Percentiles rank a stretch among this genome's conserved stretches.
Evolutionary conservation across 2,888 invertebrate species (phyloP).

Genomic region (Oligia fasciuncula): DNA sequence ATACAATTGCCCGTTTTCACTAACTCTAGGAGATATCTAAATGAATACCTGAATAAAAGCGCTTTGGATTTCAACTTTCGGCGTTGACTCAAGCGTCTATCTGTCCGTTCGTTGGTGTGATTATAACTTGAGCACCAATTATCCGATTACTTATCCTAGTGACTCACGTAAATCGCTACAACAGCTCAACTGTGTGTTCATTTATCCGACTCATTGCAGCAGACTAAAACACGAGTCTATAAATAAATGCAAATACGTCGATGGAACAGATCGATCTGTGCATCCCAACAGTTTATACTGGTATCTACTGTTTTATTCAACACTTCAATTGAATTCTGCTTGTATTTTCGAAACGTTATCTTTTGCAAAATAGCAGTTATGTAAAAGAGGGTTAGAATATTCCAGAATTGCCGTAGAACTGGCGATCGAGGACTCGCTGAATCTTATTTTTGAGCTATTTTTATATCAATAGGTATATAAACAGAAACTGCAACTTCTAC

Average conservation of each 20-base stretch:
- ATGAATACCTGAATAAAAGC: background rate
- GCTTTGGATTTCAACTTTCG: background rate
- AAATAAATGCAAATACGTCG: slow-evolving; percentile 43
- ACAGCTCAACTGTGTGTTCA: background rate
- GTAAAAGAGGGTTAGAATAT: background rate
- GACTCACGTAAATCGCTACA: too few relatives aligned
- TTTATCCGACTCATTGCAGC: background rate
- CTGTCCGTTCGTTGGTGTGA: background rate
- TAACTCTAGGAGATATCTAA: background rate
- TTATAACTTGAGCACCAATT: background rate
- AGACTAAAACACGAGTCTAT: slow-evolving; percentile 20
- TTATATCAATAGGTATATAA: background rate
- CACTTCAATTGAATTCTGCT: slow-evolving; percentile 15
- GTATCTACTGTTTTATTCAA: slow-evolving; percentile 42
- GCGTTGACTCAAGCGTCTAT: background rate
- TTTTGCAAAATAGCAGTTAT: background rate
- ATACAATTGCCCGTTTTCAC: background rate
- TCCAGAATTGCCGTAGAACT: background rate
- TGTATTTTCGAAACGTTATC: slow-evolving; percentile 13
- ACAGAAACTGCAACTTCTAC: background rate
- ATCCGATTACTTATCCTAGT: background rate
- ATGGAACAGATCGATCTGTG: slow-evolving; percentile 15
- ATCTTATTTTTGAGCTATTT: too few relatives aligned
- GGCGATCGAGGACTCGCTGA: background rate
- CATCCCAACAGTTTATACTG: slow-evolving; percentile 33